Base-by-base conservation (phyloP, 2,888 invertebrate genomes). In the Amblyjoppa fuscipennis region DNA sequence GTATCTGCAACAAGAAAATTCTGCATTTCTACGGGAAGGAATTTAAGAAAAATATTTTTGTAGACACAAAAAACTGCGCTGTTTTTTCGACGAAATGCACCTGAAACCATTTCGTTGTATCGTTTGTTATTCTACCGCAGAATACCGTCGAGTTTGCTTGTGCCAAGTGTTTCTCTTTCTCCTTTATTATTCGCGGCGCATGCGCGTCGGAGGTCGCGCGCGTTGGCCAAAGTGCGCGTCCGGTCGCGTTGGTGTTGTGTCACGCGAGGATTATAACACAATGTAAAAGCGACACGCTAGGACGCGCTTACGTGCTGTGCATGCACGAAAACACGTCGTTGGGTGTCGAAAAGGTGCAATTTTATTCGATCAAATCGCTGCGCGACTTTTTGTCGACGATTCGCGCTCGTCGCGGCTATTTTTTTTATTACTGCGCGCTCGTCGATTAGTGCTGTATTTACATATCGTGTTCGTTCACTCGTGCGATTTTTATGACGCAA, bases 1-100 rank as follows among this genome's bases (percentile, higher is more conserved):
- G 87, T 80, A 49, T 90, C 89, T 90, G 81, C 16, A 87, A 88
- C 1, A n/a, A 79, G 5, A 38, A 31, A 75, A 61, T 41, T 59
- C 28, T 49, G 6, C 41, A 25, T 7, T 68, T n/a, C n/a, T 25
- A n/a, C n/a, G 31, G 1, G 4, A 28, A 11, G 7, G 16, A n/a
- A 20, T 20, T 16, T 4, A 13, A 41, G 41, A 53, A 20, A 41
- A 53, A 56, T 13, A 11, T 13, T 56, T 74, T 41, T 38, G 45
- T 5, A 6, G 41, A 49, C 45, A 38, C 5, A 28, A 70, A 13
- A 28, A 51, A 76, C 2, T 13, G 11, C 28, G 6, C 16, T 25
- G 45, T 25, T 34, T 16, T 16, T 16, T 64, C 5, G 16, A 64
- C 28, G 3, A 45, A 31, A 59, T 81, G 3, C 81, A 83, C 85